A percentile compares a stretch with the other conserved stretches of the same genome.
Conservation (phyloP, 2,888 invertebrate genomes). For the Bhutanitis thaidina region DNA sequence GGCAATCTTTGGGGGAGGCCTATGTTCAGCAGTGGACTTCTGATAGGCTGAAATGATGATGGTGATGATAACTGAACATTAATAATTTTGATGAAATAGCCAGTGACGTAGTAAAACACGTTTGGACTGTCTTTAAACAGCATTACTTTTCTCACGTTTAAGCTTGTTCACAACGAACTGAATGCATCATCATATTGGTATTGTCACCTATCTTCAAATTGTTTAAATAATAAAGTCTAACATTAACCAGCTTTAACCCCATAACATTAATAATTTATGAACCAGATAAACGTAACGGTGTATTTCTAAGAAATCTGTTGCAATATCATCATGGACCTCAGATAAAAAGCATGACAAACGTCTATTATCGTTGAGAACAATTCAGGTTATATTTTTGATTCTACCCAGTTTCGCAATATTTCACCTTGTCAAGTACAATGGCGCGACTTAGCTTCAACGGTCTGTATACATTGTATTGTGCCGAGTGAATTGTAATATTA, state of each 20-base stretch:
- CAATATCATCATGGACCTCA: constrained; percentile 29
- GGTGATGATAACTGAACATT: no score
- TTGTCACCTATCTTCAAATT: no score
- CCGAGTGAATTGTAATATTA: constrained; percentile 32
- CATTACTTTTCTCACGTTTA: no score
- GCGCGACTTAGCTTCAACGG: constrained; percentile 37
- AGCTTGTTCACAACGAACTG: no score
- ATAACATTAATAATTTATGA: constrained; percentile 30
- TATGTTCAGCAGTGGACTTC: no score
- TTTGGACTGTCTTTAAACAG: no score
- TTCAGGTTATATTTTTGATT: constrained; percentile 35
- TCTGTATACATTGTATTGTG: constrained; percentile 46
- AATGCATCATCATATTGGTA: no score
- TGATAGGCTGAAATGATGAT: no score
- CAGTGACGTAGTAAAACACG: no score
- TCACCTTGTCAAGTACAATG: constrained; percentile 58
- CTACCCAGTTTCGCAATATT: constrained; percentile 41
- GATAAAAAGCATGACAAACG: constrained; percentile 49
- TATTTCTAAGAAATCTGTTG: constrained; percentile 28
- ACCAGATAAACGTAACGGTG: constrained; percentile 29
- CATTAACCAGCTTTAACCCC: constrained; percentile 5
- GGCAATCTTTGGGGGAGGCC: no score
- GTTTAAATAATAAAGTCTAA: no score
- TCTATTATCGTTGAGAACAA: constrained; percentile 38
- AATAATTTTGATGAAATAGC: no score